These are phyloP conservation scores for Caenorhabditis virilis DNA, from an alignment of 2,888 invertebrate species.

Conservation along the genomic window DNA sequence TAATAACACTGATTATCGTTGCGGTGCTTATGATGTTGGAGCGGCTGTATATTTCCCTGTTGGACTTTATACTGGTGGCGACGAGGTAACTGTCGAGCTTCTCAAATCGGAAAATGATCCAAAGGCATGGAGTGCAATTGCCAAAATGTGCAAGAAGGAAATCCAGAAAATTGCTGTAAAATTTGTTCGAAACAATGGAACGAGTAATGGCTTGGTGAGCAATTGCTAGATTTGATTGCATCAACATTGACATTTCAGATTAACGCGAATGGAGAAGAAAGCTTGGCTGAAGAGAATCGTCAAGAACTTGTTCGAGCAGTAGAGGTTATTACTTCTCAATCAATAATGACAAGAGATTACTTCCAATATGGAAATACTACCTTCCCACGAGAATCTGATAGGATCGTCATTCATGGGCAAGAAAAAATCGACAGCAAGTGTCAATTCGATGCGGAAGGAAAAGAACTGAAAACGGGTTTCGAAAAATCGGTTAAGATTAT, in stretches of 20 bases:
- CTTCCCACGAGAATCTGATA: not conserved
- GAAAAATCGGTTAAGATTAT: conserved; percentile 17
- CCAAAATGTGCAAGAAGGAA: conserved; percentile 6
- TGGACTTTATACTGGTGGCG: conserved; percentile 1
- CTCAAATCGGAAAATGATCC: not conserved
- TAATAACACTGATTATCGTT: not conserved
- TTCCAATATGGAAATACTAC: conserved; percentile 18
- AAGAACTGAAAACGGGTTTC: conserved; percentile 25
- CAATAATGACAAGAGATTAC: conserved; percentile 3
- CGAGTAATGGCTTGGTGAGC: too few species aligned
- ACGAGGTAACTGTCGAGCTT: conserved; percentile 1
- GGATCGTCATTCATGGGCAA: not conserved
- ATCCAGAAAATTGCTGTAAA: not conserved
- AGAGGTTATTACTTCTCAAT: conserved; percentile 19
- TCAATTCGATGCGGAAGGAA: not conserved
- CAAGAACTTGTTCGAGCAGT: conserved; percentile 12
- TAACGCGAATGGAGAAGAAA: too few species aligned
- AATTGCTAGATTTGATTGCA: too few species aligned
- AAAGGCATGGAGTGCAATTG: conserved; percentile 8
- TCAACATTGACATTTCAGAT: too few species aligned
- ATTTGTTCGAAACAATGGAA: too few species aligned
- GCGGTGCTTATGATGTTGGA: conserved; percentile 8
- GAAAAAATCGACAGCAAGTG: not conserved
- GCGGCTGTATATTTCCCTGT: conserved; percentile 5
- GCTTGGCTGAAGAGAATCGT: conserved; percentile 3